Evolutionary conservation across 2,888 invertebrate species (phyloP).

Genomic region (Smittia aterrima): DNA sequence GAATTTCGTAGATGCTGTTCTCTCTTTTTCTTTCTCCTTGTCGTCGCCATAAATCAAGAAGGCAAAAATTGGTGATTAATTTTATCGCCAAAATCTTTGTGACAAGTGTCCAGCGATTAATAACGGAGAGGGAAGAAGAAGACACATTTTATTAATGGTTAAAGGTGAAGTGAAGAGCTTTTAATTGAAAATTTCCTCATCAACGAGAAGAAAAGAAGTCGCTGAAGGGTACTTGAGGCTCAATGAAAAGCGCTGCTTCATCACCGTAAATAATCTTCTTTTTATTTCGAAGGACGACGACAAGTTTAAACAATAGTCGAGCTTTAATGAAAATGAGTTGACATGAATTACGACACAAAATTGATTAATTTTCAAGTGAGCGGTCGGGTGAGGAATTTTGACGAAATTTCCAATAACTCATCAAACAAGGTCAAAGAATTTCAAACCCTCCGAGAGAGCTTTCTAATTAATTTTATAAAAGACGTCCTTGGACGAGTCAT

Average conservation of each 20-base stretch:
- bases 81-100: conserved; percentile 10
- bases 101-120: background rate
- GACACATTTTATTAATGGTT: background rate
- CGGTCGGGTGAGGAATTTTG: background rate
- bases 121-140: background rate
- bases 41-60: background rate
- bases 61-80: conserved; percentile 16
- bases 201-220: background rate
- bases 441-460: background rate
- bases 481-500: background rate
- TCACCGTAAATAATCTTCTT: background rate
- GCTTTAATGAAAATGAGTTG: conserved; percentile 21
- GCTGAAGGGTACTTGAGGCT: background rate
- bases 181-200: conserved; percentile 4
- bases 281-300: too few relatives aligned
- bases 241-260: background rate
- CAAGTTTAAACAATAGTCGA: background rate
- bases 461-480: conserved; percentile 16
- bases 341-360: conserved; percentile 17
- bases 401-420: background rate
- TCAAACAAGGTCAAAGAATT: background rate
- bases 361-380: background rate
- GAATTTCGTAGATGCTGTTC: too few relatives aligned
- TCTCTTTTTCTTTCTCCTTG: background rate
- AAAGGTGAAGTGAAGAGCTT: conserved; percentile 8